Conservation (phyloP, 2,888 invertebrate genomes). For the Tiliacea citrago region DNA sequence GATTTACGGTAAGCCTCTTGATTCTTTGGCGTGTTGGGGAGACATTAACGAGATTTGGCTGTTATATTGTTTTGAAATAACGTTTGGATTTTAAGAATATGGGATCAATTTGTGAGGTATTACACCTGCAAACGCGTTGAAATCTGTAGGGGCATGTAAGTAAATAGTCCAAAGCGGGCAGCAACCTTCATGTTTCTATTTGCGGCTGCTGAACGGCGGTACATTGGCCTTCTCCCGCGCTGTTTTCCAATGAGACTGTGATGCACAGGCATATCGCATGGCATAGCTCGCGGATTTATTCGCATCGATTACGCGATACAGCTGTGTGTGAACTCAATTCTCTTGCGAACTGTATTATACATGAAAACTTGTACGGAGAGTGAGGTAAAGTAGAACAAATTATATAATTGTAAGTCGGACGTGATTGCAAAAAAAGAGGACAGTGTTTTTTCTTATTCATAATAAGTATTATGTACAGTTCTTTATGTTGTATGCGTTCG, state of each 20-base stretch:
- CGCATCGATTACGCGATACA: constrained; percentile 68
- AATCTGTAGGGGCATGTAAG: constrained; percentile 75
- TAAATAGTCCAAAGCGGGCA: constrained; percentile 84
- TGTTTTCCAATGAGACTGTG: constrained; percentile 82
- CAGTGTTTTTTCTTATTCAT: constrained; percentile 28
- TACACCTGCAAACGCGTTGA: constrained; percentile 54
- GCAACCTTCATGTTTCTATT: constrained; percentile 87
- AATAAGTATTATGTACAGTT: constrained; percentile 9
- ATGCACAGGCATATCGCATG: constrained; percentile 79
- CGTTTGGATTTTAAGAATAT: constrained; percentile 17
- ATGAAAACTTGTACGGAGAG: constrained; percentile 56
- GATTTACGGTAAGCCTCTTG: constrained; percentile 51
- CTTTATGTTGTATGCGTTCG: constrained; percentile 18
- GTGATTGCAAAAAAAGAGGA: constrained; percentile 44
- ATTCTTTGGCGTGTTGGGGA: constrained; percentile 32
- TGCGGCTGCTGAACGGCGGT: constrained; percentile 82
- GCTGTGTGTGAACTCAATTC: constrained; percentile 64
- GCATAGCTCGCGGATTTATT: constrained; percentile 70
- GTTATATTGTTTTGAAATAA: constrained; percentile 32
- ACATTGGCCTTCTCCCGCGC: constrained; percentile 87
- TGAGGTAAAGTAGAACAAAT: constrained; percentile 61
- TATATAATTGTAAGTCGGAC: constrained; percentile 63
- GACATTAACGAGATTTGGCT: constrained; percentile 28
- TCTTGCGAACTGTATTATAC: constrained; percentile 56
- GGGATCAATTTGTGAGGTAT: constrained; percentile 16